Evolutionary conservation across 2,888 invertebrate species (phyloP).

Genomic region (Drosophila eohydei): DNA sequence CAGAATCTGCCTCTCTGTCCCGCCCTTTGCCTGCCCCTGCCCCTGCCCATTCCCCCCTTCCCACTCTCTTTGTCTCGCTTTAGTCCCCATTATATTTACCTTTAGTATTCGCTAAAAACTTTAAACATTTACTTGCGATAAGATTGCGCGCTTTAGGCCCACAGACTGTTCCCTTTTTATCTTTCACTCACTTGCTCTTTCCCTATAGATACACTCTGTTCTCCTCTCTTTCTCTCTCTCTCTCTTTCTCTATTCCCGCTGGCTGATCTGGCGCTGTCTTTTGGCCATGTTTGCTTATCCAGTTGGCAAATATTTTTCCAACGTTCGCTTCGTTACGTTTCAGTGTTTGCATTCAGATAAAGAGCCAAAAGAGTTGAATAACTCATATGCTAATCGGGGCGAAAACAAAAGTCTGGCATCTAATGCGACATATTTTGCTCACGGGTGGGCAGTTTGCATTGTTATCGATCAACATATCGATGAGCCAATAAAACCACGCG

Average conservation of each 20-base stretch:
- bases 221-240: not conserved
- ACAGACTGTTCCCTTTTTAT: not conserved
- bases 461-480: slow-evolving; percentile 34
- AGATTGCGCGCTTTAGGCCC: slow-evolving; percentile 37
- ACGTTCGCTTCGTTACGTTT: slow-evolving; percentile 8
- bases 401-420: slow-evolving; percentile 1
- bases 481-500: not conserved
- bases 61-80: not conserved
- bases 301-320: slow-evolving; percentile 47
- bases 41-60: not conserved
- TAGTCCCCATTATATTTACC: slow-evolving; percentile 1
- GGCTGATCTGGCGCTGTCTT: slow-evolving; percentile 25
- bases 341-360: slow-evolving; percentile 36
- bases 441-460: not conserved
- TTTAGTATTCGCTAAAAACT: slow-evolving; percentile 19
- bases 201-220: not conserved
- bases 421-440: slow-evolving; percentile 12
- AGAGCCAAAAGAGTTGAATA: slow-evolving; percentile 29
- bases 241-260: not conserved
- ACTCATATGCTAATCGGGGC: slow-evolving; percentile 21
- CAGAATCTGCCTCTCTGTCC: not conserved
- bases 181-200: not conserved
- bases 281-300: slow-evolving; percentile 23
- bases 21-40: not conserved
- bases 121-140: slow-evolving; percentile 60